Evolutionary conservation across 2,888 invertebrate genomes (phyloP).

Genomic region (Anoplius nigerrimus): DNA sequence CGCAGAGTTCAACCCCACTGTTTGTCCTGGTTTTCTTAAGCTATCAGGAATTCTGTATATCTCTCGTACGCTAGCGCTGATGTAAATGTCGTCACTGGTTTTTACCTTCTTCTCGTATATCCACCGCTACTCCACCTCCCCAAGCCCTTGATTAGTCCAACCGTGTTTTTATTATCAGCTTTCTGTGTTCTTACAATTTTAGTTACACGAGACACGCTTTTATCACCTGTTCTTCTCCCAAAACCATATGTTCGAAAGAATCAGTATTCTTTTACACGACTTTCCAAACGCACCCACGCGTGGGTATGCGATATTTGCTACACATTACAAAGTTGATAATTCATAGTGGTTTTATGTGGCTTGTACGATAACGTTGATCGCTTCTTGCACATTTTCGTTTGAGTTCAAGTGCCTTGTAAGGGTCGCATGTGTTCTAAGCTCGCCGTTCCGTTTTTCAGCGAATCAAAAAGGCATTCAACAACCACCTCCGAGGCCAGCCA

Average conservation of each 20-base stretch:
- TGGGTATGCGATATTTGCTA: neutral
- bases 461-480: constrained; percentile 66
- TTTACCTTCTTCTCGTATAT: too few species aligned
- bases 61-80: constrained; percentile 32
- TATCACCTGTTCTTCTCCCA: too few species aligned
- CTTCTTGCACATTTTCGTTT: constrained; percentile 42
- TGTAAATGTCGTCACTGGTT: neutral
- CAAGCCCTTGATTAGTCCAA: neutral
- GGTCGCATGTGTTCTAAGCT: neutral
- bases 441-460: constrained; percentile 54
- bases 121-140: too few species aligned
- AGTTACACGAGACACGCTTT: neutral
- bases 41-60: constrained; percentile 22
- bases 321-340: too few species aligned
- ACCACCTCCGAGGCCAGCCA: constrained; percentile 67
- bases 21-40: constrained; percentile 45
- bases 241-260: too few species aligned
- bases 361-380: constrained; percentile 7
- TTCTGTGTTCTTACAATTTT: constrained; percentile 5
- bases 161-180: constrained; percentile 5
- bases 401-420: neutral
- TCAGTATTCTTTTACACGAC: too few species aligned
- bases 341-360: too few species aligned
- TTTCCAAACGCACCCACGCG: constrained; percentile 23
- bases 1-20: constrained; percentile 43